phyloP scores from a whole-genome alignment of 2,888 invertebrate species.

The Lasius fuliginosus region DNA sequence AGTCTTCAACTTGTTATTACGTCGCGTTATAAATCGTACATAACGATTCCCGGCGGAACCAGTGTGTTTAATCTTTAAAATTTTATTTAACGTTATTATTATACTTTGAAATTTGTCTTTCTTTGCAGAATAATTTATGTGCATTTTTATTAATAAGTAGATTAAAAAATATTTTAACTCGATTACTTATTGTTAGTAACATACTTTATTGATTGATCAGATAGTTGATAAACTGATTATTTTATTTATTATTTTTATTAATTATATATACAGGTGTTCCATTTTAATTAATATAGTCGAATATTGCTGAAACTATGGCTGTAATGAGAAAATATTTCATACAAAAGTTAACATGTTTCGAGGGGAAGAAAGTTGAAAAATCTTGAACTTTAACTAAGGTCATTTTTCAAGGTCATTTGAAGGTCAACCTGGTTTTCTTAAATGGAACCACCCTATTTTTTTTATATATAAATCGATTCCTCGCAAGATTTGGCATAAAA shows the following conservation, averaged over 20 bases:
- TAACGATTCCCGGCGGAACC: neutral
- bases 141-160: neutral
- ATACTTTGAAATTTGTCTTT: neutral
- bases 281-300: too few relatives aligned
- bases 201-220: neutral
- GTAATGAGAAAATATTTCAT: too few relatives aligned
- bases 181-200: neutral
- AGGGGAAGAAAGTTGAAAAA: too few relatives aligned
- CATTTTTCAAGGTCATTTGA: too few relatives aligned
- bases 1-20: conserved; percentile 44
- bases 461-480: too few relatives aligned
- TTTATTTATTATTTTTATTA: neutral
- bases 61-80: neutral
- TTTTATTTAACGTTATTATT: neutral
- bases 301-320: too few relatives aligned
- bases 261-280: neutral
- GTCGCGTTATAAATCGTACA: neutral
- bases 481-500: too few relatives aligned
- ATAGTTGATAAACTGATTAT: neutral
- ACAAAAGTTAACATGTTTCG: too few relatives aligned
- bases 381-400: too few relatives aligned
- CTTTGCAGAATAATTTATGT: neutral
- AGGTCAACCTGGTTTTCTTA: too few relatives aligned
- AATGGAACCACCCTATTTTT: too few relatives aligned
- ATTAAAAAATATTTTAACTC: neutral